Base-by-base conservation (phyloP, 2,888 invertebrate genomes). In the Andrena trimmerana region DNA sequence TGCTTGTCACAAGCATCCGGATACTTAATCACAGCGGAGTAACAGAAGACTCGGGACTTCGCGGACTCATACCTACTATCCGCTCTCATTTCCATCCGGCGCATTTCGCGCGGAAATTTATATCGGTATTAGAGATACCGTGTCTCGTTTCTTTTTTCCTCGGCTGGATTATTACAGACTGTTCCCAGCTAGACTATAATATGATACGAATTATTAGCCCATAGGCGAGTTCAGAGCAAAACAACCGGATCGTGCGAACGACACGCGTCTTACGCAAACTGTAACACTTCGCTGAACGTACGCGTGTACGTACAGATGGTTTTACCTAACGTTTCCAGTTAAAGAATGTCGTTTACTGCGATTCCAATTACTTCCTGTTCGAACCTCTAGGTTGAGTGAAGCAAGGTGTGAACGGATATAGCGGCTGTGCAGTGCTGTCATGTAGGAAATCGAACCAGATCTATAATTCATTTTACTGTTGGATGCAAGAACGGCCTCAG, bases 131-230 rank as follows among this genome's bases (percentile, higher is more conserved):
- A 4, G 42, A 42, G 74, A 60, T 67, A 68, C 33, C 63, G 5
- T 20, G 29, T 48, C 62, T 63, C 24, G 33, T 50, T 68, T 57
- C n/a, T 68, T 62, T 52, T 8, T 36, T 54, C 7, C 24, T 36
- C 27, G 59, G 42, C 59, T 16, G 70, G 60, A 76, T 80, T 57
- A 80, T 76, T 76, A 54, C 59, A 54, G 33, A 57, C 68, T 70
- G 65, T 65, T 69, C 8, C 31, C 8, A 63, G 20, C 7, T 7
- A 27, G 31, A 57, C 33, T 20, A 72, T 66, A 48, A 62, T 59
- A 33, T 10, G 74, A 62, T 68, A 79, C 2, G 54, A 63, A 75
- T 79, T 74, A 63, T 16, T 42, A 42, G 68, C 60, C 29, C 70
- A 29, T 16, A 69, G 31, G 33, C 71, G n/a, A 50, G 57, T 77